Evolutionary conservation across 2,797 vertebrate species (phyloP), one percentile per base, ranked within the genome.

Genomic region (Atherinosoma microstoma): DNA sequence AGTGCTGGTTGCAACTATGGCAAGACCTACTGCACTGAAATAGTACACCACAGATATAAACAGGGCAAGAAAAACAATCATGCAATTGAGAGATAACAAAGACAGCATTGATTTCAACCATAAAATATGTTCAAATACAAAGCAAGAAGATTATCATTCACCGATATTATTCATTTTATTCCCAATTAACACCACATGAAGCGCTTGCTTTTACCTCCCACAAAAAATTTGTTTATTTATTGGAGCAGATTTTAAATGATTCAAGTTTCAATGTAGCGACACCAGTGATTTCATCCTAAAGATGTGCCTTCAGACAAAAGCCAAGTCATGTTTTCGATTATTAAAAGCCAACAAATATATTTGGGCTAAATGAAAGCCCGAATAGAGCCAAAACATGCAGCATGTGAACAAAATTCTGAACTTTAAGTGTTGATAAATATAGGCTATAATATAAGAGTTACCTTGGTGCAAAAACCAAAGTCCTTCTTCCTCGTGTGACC

Each of bases 381-480:
- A 54, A 56, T 18, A n/a, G 24, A 58, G 4, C 57, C 13, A n/a
- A n/a, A 16, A 56, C 15, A 56, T 15, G 4, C 13, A 27, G 51
- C 27, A 54, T 24, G 2, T 29, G 15, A 56, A 6, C 27, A 15
- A 30, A 16, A 57, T 3, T 16, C 15, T 7, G 15, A 32, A 7
- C 15, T 32, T 32, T 20, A 57, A 32, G 3, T 32, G 6, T 57
- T 15, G 13, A 16, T 18, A 57, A 32, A 30, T 6, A 57, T 20
- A 56, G 27, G 29, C 9, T 56, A 29, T 2, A 57, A 15, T 57
- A n/a, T 47, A n/a, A 47, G 1, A 9, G 30, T 70, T 94, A 94
- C 92, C 91, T 91, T 74, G 83, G 70, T 1, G 75, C 75, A 11
- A 86, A 82, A 59, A 67, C 80, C 73, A 81, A 70, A 24, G 85